Conservation (phyloP, 92 coral and sea anemone genomes). For the Porites evermanni region DNA sequence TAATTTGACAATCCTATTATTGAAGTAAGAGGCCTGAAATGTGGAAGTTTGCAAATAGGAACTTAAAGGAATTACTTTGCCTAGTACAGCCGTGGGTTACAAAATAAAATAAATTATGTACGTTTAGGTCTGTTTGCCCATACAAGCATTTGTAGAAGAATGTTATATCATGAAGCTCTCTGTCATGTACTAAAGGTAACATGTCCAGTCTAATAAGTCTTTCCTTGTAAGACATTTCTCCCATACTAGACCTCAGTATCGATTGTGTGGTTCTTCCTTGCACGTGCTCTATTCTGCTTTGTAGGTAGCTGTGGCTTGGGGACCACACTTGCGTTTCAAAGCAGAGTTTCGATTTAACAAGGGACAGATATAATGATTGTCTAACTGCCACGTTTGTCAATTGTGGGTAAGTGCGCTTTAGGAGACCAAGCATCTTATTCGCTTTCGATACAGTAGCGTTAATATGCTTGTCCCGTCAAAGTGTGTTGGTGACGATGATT, state of each 20-base stretch:
- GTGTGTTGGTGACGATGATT: constrained; percentile 1
- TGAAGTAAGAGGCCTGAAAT: constrained; percentile 51
- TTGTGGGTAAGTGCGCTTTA: constrained; percentile 16
- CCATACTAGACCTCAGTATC: not conserved
- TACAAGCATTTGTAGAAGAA: constrained; percentile 26
- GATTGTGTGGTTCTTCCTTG: not conserved
- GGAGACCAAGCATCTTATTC: constrained; percentile 22
- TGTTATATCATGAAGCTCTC: constrained; percentile 17
- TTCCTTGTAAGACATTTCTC: constrained; percentile 27
- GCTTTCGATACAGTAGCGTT: not conserved
- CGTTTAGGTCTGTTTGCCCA: constrained; percentile 17
- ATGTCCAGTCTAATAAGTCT: constrained; percentile 10
- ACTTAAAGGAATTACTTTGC: constrained; percentile 16
- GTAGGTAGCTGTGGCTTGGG: constrained; percentile 1
- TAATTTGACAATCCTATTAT: constrained; percentile 38
- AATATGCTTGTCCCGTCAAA: constrained; percentile 11
- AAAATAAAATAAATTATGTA: not conserved
- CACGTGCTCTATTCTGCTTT: not conserved
- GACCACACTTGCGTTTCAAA: constrained; percentile 21
- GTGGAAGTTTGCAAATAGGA: constrained; percentile 51
- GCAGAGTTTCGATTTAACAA: constrained; percentile 26
- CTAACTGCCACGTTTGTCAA: constrained; percentile 6
- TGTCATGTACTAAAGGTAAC: constrained; percentile 18
- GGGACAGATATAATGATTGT: constrained; percentile 16
- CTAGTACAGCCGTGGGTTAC: constrained; percentile 47